These are phyloP conservation scores for Bruchidius siliquastri DNA, from an alignment of 2,888 invertebrate species.

Conservation along the genomic window DNA sequence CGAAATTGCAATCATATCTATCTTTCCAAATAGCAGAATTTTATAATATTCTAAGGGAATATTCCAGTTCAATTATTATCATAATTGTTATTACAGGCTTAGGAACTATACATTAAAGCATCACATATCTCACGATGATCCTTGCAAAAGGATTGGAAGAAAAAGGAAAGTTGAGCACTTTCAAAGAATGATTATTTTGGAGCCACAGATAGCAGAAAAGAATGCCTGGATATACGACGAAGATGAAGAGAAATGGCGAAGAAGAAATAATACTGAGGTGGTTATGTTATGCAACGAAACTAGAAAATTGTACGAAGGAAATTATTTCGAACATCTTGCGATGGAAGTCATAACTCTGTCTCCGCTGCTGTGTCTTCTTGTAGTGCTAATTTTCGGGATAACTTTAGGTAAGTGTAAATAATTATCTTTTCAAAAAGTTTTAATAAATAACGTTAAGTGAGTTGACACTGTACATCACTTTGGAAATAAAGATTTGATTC, in stretches of 20 bases:
- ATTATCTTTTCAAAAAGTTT: too few species aligned
- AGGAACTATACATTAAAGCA: neutral
- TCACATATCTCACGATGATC: neutral
- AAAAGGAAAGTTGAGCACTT: conserved; percentile 32
- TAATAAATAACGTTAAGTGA: too few species aligned
- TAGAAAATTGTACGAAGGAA: neutral
- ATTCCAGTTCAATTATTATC: too few species aligned
- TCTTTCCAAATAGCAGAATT: too few species aligned
- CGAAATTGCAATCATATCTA: too few species aligned
- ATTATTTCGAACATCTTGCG: conserved; percentile 8
- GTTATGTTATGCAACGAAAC: conserved; percentile 6
- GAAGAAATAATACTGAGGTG: conserved; percentile 11
- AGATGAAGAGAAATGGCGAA: conserved; percentile 28
- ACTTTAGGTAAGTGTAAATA: conserved; percentile 18
- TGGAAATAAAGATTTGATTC: too few species aligned
- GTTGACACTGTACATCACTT: too few species aligned
- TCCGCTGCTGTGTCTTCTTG: conserved; percentile 13
- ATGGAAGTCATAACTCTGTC: conserved; percentile 18
- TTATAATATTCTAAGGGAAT: too few species aligned
- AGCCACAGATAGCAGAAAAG: conserved; percentile 31
- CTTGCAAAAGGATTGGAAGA: neutral
- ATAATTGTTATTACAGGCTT: neutral
- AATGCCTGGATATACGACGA: conserved; percentile 46
- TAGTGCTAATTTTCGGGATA: conserved; percentile 20
- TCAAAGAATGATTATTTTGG: conserved; percentile 52